Evolutionary conservation across 2,888 invertebrate genomes (phyloP).

Genomic region (Eulithis testata): DNA sequence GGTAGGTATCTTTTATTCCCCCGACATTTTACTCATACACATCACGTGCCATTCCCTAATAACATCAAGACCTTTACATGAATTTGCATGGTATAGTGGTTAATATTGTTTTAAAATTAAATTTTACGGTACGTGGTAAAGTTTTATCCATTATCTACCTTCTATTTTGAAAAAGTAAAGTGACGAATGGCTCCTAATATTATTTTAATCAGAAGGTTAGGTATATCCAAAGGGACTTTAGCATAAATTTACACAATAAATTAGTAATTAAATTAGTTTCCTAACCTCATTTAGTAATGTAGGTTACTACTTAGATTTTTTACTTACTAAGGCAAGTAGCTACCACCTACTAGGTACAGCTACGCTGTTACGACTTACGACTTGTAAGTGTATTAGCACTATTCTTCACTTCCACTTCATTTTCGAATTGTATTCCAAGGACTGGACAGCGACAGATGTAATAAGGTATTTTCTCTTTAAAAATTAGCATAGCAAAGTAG

Average conservation of each 20-base stretch:
- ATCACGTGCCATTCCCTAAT: conserved; percentile 22
- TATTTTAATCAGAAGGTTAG: neutral
- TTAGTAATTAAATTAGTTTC: no score
- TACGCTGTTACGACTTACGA: no score
- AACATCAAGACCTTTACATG: conserved; percentile 19
- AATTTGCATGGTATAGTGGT: conserved; percentile 35
- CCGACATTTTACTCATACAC: conserved; percentile 7
- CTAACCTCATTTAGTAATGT: no score
- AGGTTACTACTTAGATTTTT: no score
- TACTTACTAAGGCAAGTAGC: no score
- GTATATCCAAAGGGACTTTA: neutral
- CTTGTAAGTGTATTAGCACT: no score
- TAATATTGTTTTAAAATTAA: conserved; percentile 34
- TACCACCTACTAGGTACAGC: no score
- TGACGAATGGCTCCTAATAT: conserved; percentile 29
- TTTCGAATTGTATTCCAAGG: no score
- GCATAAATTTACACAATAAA: neutral
- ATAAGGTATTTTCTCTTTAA: no score
- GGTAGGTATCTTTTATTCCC: neutral
- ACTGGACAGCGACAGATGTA: no score
- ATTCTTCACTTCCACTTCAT: no score
- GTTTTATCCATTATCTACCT: conserved; percentile 21
- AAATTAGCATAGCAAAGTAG: neutral
- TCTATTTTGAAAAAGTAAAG: conserved; percentile 34
- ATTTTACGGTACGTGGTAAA: conserved; percentile 30